Percentiles rank a stretch among this genome's conserved stretches.
Evolutionary conservation across 2,888 invertebrate genomes (phyloP).

Genomic region (Ctenicera cuprea): DNA sequence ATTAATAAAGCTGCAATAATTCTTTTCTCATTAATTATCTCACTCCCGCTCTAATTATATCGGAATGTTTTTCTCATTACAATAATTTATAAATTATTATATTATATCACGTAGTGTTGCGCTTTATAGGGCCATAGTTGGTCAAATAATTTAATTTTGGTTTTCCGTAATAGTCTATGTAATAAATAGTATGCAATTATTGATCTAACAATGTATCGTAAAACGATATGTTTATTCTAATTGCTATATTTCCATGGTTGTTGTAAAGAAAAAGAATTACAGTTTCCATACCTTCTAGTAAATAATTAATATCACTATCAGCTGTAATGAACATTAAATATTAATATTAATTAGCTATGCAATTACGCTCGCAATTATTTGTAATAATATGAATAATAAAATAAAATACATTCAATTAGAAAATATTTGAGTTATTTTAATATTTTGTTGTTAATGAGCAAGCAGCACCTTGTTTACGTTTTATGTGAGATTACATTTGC

Average conservation of each 20-base stretch:
- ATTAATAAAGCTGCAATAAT: no score
- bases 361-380: constrained; percentile 15
- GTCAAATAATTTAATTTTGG: no score
- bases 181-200: no score
- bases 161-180: no score
- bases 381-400: constrained; percentile 24
- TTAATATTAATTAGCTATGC: constrained; percentile 18
- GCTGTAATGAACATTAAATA: not conserved
- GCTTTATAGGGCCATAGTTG: no score
- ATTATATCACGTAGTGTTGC: no score
- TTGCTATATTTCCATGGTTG: not conserved
- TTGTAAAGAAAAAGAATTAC: not conserved
- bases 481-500: not conserved
- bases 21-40: no score
- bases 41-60: no score
- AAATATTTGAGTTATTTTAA: constrained; percentile 24
- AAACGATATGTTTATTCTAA: no score
- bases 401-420: constrained; percentile 22
- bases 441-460: not conserved
- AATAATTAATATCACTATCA: not conserved
- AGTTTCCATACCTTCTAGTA: not conserved
- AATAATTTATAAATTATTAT: no score
- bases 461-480: not conserved
- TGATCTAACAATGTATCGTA: no score
- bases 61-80: no score